These are phyloP conservation scores for Cyclophora punctaria DNA, from an alignment of 2,888 invertebrate genomes.

Conservation along the genomic window DNA sequence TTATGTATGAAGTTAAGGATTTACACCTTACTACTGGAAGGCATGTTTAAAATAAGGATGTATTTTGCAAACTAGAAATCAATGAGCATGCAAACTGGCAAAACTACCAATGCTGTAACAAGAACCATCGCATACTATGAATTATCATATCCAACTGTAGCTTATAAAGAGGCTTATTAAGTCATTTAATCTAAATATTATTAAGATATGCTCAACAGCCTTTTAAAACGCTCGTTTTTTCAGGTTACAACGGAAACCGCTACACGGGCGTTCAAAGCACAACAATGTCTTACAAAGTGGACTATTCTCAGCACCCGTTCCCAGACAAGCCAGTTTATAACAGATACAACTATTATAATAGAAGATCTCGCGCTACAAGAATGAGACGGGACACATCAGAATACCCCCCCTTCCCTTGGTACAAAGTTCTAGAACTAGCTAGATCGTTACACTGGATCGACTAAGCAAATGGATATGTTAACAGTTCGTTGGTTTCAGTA, in stretches of 20 bases:
- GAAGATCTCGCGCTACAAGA: slow-evolving; percentile 57
- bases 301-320: slow-evolving; percentile 65
- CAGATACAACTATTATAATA: slow-evolving; percentile 63
- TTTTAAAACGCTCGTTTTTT: slow-evolving; percentile 11
- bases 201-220: no score
- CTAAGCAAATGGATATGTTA: slow-evolving; percentile 25
- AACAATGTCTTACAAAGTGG: slow-evolving; percentile 67
- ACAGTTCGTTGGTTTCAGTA: slow-evolving; percentile 64
- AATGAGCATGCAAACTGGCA: no score
- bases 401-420: slow-evolving; percentile 85
- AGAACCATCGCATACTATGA: no score
- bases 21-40: no score
- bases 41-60: no score
- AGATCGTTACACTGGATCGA: slow-evolving; percentile 80
- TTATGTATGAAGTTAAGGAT: no score
- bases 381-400: slow-evolving; percentile 54
- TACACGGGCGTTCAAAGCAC: slow-evolving; percentile 60
- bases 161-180: no score
- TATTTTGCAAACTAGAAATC: no score
- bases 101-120: no score
- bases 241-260: slow-evolving; percentile 63
- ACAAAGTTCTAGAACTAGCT: slow-evolving; percentile 82
- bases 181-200: no score
- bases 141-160: no score
- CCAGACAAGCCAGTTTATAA: slow-evolving; percentile 64